phyloP scores from a whole-genome alignment of 2,113 vertebrate species.

The Trochalopteron elliotii region DNA sequence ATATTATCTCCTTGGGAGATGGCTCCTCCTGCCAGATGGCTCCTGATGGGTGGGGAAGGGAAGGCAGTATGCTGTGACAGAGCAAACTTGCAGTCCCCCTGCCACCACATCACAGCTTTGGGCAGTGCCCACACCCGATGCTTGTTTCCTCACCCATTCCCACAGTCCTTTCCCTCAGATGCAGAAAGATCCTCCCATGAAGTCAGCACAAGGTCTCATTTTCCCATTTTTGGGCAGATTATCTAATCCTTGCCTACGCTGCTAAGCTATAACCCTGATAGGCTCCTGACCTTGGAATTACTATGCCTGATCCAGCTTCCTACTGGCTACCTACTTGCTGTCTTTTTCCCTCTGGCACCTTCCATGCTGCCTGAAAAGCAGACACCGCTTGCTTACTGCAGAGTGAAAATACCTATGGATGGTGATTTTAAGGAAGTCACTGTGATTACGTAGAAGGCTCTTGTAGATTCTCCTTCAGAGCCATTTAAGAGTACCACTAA shows the following conservation, averaged over 20 bases:
- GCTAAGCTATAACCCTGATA: background rate
- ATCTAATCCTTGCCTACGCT: background rate
- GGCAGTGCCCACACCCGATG: background rate
- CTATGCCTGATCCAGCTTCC: background rate
- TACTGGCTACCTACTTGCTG: background rate
- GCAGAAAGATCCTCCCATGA: background rate
- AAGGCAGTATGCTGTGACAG: background rate
- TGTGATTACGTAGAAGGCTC: background rate
- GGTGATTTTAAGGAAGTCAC: background rate
- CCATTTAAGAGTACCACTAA: background rate
- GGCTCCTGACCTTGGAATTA: background rate
- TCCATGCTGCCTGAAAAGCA: background rate
- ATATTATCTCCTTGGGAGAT: background rate
- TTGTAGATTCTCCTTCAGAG: background rate
- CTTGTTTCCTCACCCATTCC: background rate
- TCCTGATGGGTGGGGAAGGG: background rate
- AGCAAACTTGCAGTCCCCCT: rapidly evolving
- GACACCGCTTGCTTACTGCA: background rate
- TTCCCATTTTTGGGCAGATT: background rate
- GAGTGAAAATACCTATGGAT: background rate
- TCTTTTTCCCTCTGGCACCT: background rate
- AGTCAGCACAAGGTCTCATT: background rate
- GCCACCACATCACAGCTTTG: rapidly evolving
- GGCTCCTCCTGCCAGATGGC: background rate
- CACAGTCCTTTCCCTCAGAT: background rate